Conservation (phyloP, 1,140 invertebrate species). For the Rhizoglyphus robini region DNA sequence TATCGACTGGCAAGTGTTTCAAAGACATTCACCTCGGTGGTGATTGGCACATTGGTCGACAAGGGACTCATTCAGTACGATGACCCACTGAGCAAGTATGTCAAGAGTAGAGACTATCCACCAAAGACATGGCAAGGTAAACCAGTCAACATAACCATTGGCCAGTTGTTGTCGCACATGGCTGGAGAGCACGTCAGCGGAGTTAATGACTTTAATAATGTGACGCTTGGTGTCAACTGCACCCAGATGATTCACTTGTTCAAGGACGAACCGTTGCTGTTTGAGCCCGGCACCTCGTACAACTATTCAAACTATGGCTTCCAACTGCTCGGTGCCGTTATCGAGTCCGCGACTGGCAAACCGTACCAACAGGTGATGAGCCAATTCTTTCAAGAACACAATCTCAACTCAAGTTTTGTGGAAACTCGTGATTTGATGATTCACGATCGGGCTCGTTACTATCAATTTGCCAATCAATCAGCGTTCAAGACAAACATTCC, state of each 20-base stretch:
- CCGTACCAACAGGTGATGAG: background rate
- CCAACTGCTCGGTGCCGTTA: background rate
- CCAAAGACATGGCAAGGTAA: background rate
- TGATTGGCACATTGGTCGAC: background rate
- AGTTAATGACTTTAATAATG: background rate
- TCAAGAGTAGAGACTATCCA: background rate
- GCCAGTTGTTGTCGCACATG: background rate
- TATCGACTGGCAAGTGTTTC: too few species aligned
- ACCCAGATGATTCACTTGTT: background rate
- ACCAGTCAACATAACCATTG: background rate
- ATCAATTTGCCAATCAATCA: background rate
- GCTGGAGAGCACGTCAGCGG: background rate
- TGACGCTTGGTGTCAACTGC: background rate
- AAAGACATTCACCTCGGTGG: too few species aligned
- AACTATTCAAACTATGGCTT: conserved; percentile 13
- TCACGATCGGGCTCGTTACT: background rate
- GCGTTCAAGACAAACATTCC: background rate
- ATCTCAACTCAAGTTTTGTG: background rate
- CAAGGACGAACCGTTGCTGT: background rate
- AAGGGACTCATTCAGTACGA: background rate
- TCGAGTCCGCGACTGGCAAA: background rate
- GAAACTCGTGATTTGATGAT: background rate
- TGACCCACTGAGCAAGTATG: background rate
- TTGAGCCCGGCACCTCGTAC: background rate
- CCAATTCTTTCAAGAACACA: background rate